These are phyloP conservation scores for Raphicerus campestris DNA, from an alignment of 2,113 vertebrate species.

Conservation along the genomic window DNA sequence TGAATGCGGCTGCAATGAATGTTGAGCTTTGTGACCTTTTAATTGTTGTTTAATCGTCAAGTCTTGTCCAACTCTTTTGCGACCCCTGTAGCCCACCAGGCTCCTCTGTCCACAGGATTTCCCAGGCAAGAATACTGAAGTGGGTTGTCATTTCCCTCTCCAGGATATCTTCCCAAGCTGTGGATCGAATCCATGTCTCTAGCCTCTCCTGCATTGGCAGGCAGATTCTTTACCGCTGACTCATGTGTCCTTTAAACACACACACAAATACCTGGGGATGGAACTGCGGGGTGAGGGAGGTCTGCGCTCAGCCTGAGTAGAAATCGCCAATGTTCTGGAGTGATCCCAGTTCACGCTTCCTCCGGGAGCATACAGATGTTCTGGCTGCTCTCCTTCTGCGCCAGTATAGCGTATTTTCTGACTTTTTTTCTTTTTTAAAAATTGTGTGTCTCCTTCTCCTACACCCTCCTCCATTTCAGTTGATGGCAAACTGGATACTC, in stretches of 20 bases:
- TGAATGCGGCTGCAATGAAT: not conserved
- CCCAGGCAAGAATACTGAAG: not conserved
- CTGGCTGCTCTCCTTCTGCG: not conserved
- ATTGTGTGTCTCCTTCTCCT: not conserved
- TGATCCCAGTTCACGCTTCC: too few species aligned
- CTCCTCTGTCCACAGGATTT: not conserved
- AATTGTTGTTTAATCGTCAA: not conserved
- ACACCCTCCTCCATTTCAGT: not conserved
- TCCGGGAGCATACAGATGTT: accelerated
- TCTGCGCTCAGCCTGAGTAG: too few species aligned
- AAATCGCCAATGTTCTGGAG: not conserved
- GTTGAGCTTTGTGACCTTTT: not conserved
- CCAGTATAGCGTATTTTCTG: not conserved
- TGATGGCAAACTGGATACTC: not conserved
- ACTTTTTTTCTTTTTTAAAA: not conserved
- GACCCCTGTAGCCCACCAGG: not conserved
- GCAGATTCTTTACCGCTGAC: not conserved
- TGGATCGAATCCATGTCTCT: not conserved
- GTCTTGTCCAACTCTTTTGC: not conserved
- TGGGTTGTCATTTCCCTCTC: not conserved
- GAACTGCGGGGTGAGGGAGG: not conserved
- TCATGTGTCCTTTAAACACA: not conserved
- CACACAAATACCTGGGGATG: not conserved
- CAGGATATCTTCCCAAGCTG: not conserved
- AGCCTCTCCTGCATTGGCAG: not conserved